phyloP scores from a whole-genome alignment of 2,113 vertebrate genomes.

The Turdus rufiventris region DNA sequence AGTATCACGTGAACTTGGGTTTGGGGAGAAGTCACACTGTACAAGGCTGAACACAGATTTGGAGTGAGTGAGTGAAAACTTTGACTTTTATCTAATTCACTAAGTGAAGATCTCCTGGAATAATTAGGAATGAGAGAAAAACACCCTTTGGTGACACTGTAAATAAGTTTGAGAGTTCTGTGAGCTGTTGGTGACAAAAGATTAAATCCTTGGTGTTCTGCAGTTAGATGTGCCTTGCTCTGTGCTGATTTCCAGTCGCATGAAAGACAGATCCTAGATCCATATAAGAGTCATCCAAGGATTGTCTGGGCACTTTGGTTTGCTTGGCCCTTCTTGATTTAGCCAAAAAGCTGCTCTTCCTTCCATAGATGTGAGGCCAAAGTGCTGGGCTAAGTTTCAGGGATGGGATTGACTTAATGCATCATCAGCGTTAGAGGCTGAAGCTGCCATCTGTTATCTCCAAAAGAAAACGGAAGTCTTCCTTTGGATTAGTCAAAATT shows the following conservation, averaged over 20 bases:
- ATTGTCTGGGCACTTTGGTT: background rate
- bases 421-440: background rate
- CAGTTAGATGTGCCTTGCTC: background rate
- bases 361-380: background rate
- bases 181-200: background rate
- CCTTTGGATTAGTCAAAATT: background rate
- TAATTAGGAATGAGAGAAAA: background rate
- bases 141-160: background rate
- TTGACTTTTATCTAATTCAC: background rate
- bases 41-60: background rate
- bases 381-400: background rate
- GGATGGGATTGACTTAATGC: background rate
- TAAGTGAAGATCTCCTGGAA: background rate
- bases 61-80: background rate
- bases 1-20: accelerated
- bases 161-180: background rate
- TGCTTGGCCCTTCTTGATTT: background rate
- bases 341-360: background rate
- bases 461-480: background rate
- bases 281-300: accelerated
- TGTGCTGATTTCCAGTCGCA: background rate
- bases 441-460: background rate
- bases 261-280: background rate
- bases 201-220: background rate
- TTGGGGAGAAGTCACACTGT: background rate